A percentile compares a stretch with the other conserved stretches of the same genome.
Conservation (phyloP, 1,140 invertebrate species). For the Heliothis subflexa region DNA sequence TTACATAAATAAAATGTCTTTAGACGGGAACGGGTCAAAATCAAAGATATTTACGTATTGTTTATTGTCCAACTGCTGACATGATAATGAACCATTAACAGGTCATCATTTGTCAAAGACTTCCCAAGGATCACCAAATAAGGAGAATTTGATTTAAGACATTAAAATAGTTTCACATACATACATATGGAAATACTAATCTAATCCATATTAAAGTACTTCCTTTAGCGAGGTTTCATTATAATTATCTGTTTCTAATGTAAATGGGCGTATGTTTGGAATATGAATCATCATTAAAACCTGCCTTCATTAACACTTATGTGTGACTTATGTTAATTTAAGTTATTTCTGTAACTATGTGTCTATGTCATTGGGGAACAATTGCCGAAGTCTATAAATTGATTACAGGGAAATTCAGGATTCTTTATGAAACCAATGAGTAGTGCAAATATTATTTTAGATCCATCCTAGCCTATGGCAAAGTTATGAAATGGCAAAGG, state of each 20-base stretch:
- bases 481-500: too few relatives aligned
- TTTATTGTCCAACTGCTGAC: too few relatives aligned
- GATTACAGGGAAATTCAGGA: not conserved
- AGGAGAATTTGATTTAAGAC: conserved; percentile 1
- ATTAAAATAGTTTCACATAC: conserved; percentile 3
- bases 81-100: not conserved
- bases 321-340: conserved; percentile 21
- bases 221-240: not conserved
- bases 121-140: not conserved
- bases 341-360: not conserved
- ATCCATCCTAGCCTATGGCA: too few relatives aligned
- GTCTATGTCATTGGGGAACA: conserved; percentile 7
- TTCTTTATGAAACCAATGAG: not conserved
- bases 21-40: too few relatives aligned
- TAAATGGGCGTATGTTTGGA: conserved; percentile 11
- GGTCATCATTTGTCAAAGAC: not conserved
- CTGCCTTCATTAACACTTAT: conserved; percentile 10
- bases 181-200: conserved; percentile 1
- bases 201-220: conserved; percentile 21
- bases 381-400: not conserved
- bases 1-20: too few relatives aligned
- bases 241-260: conserved; percentile 20
- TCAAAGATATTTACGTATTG: too few relatives aligned
- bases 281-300: conserved; percentile 11
- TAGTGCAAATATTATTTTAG: too few relatives aligned